A percentile compares a stretch with the other conserved stretches of the same genome.
phyloP scores from a whole-genome alignment of 2,113 vertebrate species.

The Empidonax traillii region DNA sequence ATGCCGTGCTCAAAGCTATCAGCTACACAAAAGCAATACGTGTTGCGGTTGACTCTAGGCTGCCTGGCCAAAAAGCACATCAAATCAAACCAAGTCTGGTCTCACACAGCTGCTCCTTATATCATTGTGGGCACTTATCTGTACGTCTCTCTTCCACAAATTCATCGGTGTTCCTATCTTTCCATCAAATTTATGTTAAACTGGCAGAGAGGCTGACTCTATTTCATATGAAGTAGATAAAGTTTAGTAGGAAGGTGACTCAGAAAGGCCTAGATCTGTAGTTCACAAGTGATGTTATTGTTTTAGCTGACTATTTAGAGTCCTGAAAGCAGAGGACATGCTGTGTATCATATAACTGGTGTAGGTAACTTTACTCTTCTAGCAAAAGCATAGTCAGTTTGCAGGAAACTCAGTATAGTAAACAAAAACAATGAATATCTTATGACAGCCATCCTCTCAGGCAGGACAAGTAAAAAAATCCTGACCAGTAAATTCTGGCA shows the following conservation, averaged over 20 bases:
- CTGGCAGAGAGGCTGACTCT: background rate
- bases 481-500: background rate
- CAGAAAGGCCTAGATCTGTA: background rate
- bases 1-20: background rate
- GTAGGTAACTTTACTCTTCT: background rate
- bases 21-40: background rate
- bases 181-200: background rate
- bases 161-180: background rate
- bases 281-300: background rate
- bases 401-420: background rate
- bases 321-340: background rate
- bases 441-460: background rate
- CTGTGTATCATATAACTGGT: background rate
- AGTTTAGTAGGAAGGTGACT: background rate
- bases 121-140: background rate
- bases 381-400: background rate
- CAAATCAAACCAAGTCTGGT: background rate
- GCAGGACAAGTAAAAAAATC: background rate
- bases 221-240: background rate
- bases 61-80: background rate
- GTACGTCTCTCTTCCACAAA: background rate
- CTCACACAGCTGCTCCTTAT: background rate
- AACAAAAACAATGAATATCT: background rate
- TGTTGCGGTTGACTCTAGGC: background rate
- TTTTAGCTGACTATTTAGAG: background rate